Evolutionary conservation across 2,797 vertebrate species (phyloP).

Genomic region (Falco biarmicus): DNA sequence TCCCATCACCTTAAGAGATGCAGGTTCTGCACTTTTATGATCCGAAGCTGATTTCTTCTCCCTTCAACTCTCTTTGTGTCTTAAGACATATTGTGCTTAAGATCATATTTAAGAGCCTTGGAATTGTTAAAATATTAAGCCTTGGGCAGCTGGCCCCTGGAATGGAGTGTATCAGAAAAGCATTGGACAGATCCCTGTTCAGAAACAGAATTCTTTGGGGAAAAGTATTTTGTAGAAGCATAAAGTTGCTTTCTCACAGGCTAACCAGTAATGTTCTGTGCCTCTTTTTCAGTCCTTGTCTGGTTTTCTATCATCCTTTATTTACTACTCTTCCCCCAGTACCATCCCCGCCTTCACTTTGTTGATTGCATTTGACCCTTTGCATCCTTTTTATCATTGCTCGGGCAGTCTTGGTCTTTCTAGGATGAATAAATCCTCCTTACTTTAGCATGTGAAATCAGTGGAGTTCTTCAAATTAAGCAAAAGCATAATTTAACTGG

Average conservation of each 20-base stretch:
- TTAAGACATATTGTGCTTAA: background rate
- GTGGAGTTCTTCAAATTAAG: background rate
- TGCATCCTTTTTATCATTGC: background rate
- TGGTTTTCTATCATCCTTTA: background rate
- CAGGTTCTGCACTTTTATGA: background rate
- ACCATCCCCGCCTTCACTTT: rapidly evolving
- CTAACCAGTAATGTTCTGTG: background rate
- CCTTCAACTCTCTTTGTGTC: background rate
- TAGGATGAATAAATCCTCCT: background rate
- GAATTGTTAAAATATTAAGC: background rate
- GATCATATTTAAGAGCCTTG: background rate
- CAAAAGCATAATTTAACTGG: background rate
- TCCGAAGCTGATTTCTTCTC: background rate
- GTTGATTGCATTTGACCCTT: background rate
- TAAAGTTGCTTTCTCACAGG: background rate
- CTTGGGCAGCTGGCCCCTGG: background rate
- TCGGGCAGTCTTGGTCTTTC: background rate
- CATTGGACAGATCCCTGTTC: background rate
- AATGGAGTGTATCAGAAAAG: background rate
- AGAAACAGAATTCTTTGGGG: background rate
- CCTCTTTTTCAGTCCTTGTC: background rate
- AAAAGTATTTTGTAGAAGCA: background rate
- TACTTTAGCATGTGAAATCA: background rate
- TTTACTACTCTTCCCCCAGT: background rate
- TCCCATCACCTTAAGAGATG: background rate